Base-by-base conservation (phyloP, 2,797 vertebrate species). In the Coregonus sp. region DNA sequence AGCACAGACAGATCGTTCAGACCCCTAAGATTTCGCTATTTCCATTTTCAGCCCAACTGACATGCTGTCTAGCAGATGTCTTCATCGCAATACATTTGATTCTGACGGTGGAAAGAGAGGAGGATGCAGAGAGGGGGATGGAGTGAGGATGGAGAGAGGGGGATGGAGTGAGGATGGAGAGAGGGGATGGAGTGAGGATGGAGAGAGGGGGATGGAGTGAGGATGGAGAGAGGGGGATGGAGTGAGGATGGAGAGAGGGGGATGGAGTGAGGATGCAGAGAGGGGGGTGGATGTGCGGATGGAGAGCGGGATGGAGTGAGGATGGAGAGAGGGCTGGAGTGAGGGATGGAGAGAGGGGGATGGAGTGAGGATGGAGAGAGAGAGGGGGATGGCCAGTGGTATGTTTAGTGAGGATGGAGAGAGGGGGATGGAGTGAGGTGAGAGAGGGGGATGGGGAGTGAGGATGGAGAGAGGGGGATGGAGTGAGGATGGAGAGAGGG, bases 91-190 rank as follows among this genome's bases (percentile, higher is more conserved):
- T 2, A 59, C 20, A 20, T 59, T 59, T 59, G 20, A 59, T 5
- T 20, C 5, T 18, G 89, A 91, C 86, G 88, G 81, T 25, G 47
- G 87, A 90, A 90, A 90, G 83, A 88, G 84, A 74, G 88, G 82
- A 87, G 89, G 54, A 56, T 4, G 0, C 16, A 18, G 54, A 4
- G 54, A 56, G 54, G 54, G 35, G 35, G 35, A 6, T 37, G 1
- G 35, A 37, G 35, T 5, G 35, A 37, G 35, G 35, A 37, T 37
- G 7, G 1, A 40, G 40, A 40, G 40, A 9, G 25, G 47, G 15
- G 70, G 51, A 16, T 25, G 47, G 47, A 54, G 14, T 7, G 20
- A 37, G 25, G 4, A 11, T 52, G 70, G 31, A 25, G 25, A 25
- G 25, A 25, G 25, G 11, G 31, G 31, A 12, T 14, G 67, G 68